Evolutionary conservation across 2,113 vertebrate genomes (phyloP), one percentile per base, ranked within the genome.

Genomic region (Montifringilla adamsi): DNA sequence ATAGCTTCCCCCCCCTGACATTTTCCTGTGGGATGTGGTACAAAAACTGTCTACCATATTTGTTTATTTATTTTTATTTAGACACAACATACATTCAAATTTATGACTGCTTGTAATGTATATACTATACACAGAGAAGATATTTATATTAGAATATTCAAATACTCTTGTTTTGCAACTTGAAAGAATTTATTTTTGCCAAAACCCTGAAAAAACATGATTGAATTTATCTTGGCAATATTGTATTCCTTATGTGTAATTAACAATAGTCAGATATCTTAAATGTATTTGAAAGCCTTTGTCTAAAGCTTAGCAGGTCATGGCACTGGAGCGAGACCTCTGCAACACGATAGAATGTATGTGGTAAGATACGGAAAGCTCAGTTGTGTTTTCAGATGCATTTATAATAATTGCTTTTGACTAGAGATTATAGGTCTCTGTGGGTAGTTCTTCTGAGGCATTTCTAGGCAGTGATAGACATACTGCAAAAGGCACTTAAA

Each of bases 361-460:
- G 15, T 27, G 26, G 39, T 26, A 39, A 89, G 69, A 64, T 75
- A 82, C 67, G 84, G 84, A 92, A 89, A 82, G 37, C 73, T 90
- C 69, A 89, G 53, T 49, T 87, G 18, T 64, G 44, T 72, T 94
- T 92, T 87, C 77, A 81, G 69, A 58, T 47, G 35, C 10, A 73
- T 92, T 55, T 89, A 69, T 72, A 80, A 78, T 84, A 80, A 82
- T 68, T 94, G 46, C 59, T 87, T 95, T 89, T 89, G 33, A 94
- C 66, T 73, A 43, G 13, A 56, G 52, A 24, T 56, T 92, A 80
- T 78, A 80, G 35, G 37, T 93, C 50, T 93, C 87, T 66, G 64
- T 52, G 24, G 37, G 44, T 31, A 53, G 16, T 35, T 78, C 60
- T 94, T 93, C 91, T 69, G 74, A 78, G 90, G 31, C 35, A 50